Evolutionary conservation across 53 echinoderm and acorn worm genomes (phyloP).

Genomic region (Henricia sp.): DNA sequence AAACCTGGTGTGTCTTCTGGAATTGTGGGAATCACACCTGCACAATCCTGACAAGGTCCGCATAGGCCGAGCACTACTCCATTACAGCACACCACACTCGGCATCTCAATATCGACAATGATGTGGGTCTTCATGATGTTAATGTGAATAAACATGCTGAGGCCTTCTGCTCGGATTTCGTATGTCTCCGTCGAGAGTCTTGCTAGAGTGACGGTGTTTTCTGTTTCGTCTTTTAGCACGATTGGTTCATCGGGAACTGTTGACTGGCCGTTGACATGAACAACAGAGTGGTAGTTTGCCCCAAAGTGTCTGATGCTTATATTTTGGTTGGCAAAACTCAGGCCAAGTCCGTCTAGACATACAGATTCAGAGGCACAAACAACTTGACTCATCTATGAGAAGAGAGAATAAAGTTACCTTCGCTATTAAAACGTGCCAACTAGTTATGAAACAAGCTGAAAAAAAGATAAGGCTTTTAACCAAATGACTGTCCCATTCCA

Average conservation of each 20-base stretch:
- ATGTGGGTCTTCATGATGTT: constrained; percentile 57
- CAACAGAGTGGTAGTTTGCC: constrained; percentile 29
- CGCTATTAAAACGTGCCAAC: too few relatives aligned
- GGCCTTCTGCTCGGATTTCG: constrained; percentile 29
- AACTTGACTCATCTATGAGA: constrained; percentile 58
- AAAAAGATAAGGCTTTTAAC: too few relatives aligned
- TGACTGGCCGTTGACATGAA: constrained; percentile 48
- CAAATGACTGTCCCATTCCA: too few relatives aligned
- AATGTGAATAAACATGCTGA: constrained; percentile 54
- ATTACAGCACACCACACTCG: constrained; percentile 51
- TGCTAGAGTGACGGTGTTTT: constrained; percentile 31
- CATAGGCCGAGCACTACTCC: constrained; percentile 56
- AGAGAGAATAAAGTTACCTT: too few relatives aligned
- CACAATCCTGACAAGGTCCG: constrained; percentile 62
- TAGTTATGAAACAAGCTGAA: too few relatives aligned
- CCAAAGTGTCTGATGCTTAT: constrained; percentile 62
- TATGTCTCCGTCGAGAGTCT: constrained; percentile 36
- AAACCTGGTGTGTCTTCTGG: constrained; percentile 7
- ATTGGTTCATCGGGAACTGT: constrained; percentile 47
- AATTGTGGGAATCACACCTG: neutral
- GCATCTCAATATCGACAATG: constrained; percentile 62
- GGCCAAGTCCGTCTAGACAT: constrained; percentile 63
- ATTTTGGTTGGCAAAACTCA: constrained; percentile 34
- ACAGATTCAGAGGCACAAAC: constrained; percentile 42
- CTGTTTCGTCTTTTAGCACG: constrained; percentile 1